Conservation (phyloP, 2,888 invertebrate genomes). For the Pterostichus niger region DNA sequence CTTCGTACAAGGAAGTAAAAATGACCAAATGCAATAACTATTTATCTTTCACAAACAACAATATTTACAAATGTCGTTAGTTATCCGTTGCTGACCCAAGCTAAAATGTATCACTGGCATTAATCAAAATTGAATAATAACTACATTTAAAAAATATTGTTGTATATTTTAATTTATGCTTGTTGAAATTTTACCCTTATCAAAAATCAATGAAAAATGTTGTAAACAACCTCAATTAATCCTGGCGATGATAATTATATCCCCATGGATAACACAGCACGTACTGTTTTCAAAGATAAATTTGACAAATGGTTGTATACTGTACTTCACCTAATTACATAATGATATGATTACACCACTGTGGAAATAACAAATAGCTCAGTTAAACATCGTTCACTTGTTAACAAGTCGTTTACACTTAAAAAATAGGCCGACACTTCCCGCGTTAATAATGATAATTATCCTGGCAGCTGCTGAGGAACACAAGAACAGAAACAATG, state of each 20-base stretch:
- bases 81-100: too few species aligned
- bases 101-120: too few species aligned
- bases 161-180: too few species aligned
- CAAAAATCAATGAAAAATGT: conserved; percentile 40
- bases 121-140: too few species aligned
- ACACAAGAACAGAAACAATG: conserved; percentile 2
- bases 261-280: background rate
- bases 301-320: conserved; percentile 52
- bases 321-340: conserved; percentile 49
- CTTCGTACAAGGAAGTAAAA: too few species aligned
- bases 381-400: conserved; percentile 54
- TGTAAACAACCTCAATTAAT: conserved; percentile 22
- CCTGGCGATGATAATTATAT: conserved; percentile 18
- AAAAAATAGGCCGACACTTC: conserved; percentile 61
- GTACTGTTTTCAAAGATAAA: conserved; percentile 50
- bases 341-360: conserved; percentile 52
- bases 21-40: too few species aligned
- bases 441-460: conserved; percentile 65
- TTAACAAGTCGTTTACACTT: conserved; percentile 65
- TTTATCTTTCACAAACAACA: too few species aligned
- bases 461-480: conserved; percentile 55
- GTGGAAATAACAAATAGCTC: conserved; percentile 54
- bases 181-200: conserved; percentile 1
- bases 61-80: too few species aligned
- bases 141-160: too few species aligned